Percentiles rank a stretch among this genome's conserved stretches.
phyloP scores from a whole-genome alignment of 2,888 invertebrate genomes.

The Meganola albula region DNA sequence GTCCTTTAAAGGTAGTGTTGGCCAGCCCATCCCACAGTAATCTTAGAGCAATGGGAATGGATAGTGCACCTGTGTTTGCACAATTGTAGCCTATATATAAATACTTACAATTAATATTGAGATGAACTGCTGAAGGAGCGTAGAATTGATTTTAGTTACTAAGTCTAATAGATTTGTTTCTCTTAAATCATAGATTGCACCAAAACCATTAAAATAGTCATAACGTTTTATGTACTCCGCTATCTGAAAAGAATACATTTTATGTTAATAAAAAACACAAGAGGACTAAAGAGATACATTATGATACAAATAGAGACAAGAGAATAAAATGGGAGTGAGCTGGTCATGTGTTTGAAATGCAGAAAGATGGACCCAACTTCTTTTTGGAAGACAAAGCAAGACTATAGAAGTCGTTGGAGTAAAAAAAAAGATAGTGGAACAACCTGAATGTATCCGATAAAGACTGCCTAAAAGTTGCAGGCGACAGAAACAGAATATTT shows the following conservation, averaged over 20 bases:
- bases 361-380: neutral
- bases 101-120: constrained; percentile 28
- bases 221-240: constrained; percentile 26
- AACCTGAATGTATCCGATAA: too few species aligned
- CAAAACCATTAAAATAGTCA: constrained; percentile 33
- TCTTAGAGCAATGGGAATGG: too few species aligned
- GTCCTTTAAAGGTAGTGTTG: too few species aligned
- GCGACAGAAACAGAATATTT: too few species aligned
- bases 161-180: constrained; percentile 23
- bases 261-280: neutral
- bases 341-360: neutral
- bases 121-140: constrained; percentile 25
- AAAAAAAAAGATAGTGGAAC: too few species aligned
- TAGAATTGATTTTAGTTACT: constrained; percentile 22
- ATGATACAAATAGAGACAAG: neutral
- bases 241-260: constrained; percentile 21
- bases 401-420: neutral
- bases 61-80: too few species aligned
- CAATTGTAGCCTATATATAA: too few species aligned
- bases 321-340: neutral
- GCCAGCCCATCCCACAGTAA: too few species aligned
- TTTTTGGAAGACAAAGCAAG: neutral
- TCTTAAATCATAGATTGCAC: constrained; percentile 25
- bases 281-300: neutral
- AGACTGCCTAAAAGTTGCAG: too few species aligned